Percentiles rank a stretch among this genome's conserved stretches.
These are phyloP conservation scores for Drosophila sp. DNA, from an alignment of 1,140 invertebrate species.

Conservation along the genomic window DNA sequence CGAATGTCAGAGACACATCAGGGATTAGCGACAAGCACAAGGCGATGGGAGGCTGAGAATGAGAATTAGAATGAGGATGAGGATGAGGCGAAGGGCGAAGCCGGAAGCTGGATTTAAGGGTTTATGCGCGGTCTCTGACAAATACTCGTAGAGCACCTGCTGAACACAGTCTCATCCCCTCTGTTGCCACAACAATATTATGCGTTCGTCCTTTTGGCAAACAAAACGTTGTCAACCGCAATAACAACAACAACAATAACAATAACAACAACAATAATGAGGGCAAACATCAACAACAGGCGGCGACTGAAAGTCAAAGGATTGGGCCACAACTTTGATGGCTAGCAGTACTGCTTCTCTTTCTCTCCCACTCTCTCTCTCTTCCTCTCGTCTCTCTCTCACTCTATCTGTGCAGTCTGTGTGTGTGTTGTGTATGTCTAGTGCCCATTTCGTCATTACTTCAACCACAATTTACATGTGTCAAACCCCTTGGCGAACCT, in stretches of 20 bases:
- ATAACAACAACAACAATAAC: slow-evolving; percentile 75
- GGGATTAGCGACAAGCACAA: slow-evolving; percentile 74
- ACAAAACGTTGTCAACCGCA: slow-evolving; percentile 82
- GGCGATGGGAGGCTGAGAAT: slow-evolving; percentile 12
- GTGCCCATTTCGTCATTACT: slow-evolving; percentile 84
- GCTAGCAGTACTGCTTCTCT: neutral
- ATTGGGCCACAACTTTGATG: slow-evolving; percentile 47
- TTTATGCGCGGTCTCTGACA: slow-evolving; percentile 69
- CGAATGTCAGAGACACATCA: slow-evolving; percentile 84
- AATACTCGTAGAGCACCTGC: slow-evolving; percentile 69
- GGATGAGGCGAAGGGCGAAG: neutral
- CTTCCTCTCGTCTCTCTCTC: no score
- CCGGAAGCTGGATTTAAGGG: slow-evolving; percentile 73
- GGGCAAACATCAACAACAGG: slow-evolving; percentile 82
- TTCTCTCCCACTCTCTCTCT: neutral
- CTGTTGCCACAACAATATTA: slow-evolving; percentile 23
- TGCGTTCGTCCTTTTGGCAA: slow-evolving; percentile 69
- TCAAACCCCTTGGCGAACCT: slow-evolving; percentile 67
- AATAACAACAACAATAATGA: slow-evolving; percentile 80
- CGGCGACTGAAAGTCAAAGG: slow-evolving; percentile 72
- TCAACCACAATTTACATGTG: slow-evolving; percentile 84
- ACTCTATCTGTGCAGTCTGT: slow-evolving; percentile 8
- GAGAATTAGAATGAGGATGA: no score
- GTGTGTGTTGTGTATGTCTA: slow-evolving; percentile 49
- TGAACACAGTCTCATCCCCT: neutral